Percentiles rank a stretch among this genome's conserved stretches.
Evolutionary conservation across 1,140 invertebrate species (phyloP).

Genomic region (Eumeta japonica): DNA sequence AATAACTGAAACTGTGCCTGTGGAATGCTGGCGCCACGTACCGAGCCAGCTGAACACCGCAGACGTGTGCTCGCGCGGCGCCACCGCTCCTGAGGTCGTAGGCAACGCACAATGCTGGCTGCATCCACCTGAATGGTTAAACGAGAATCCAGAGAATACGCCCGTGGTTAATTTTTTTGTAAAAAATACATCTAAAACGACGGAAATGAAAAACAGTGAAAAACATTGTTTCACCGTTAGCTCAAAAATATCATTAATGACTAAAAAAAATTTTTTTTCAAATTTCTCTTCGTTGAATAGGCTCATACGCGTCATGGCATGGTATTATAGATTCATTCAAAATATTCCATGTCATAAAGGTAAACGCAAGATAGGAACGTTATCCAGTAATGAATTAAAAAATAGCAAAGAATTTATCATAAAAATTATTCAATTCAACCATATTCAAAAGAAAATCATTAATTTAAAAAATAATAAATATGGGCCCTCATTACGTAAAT

Average conservation of each 20-base stretch:
- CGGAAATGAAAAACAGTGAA: background rate
- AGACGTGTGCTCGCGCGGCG: slow-evolving; percentile 14
- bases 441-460: background rate
- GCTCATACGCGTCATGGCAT: background rate
- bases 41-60: slow-evolving; percentile 15
- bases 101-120: slow-evolving; percentile 10
- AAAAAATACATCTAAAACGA: background rate
- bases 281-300: slow-evolving; percentile 1
- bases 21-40: slow-evolving; percentile 9
- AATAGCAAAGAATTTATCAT: background rate
- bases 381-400: background rate
- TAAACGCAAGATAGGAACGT: background rate
- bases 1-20: slow-evolving; percentile 19
- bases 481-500: background rate
- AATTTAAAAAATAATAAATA: background rate
- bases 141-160: background rate
- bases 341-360: slow-evolving; percentile 1
- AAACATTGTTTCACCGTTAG: background rate
- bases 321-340: background rate
- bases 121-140: slow-evolving; percentile 4
- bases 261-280: background rate
- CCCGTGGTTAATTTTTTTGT: background rate
- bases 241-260: background rate
- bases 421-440: background rate
- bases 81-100: slow-evolving; percentile 8